Conservation (phyloP, 1,140 invertebrate species). For the Formica exsecta region DNA sequence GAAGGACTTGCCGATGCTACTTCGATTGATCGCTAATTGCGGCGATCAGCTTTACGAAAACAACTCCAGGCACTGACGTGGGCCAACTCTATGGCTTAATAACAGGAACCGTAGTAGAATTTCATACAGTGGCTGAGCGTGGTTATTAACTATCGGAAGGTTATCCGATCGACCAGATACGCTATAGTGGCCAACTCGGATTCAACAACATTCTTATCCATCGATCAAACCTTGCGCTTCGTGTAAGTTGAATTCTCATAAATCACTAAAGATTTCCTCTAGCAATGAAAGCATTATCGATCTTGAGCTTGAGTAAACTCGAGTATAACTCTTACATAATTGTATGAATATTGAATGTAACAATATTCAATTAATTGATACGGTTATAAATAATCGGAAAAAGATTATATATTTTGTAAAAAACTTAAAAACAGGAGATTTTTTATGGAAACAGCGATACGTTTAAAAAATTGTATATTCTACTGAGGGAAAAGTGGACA, state of each 20-base stretch:
- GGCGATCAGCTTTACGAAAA: constrained; percentile 79
- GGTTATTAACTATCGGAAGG: constrained; percentile 82
- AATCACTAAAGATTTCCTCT: constrained; percentile 39
- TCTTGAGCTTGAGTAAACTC: constrained; percentile 41
- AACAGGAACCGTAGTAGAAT: constrained; percentile 81
- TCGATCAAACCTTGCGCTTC: constrained; percentile 50
- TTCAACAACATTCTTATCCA: constrained; percentile 65
- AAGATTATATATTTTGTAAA: not conserved
- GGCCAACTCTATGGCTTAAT: constrained; percentile 77
- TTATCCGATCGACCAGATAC: constrained; percentile 73
- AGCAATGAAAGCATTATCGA: constrained; percentile 25
- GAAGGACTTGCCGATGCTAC: constrained; percentile 60
- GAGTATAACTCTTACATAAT: not conserved
- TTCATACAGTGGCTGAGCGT: constrained; percentile 78
- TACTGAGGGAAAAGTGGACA: not conserved
- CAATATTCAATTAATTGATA: constrained; percentile 22
- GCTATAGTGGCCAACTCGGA: constrained; percentile 56
- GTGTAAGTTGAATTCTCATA: constrained; percentile 25
- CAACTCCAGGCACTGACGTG: constrained; percentile 71
- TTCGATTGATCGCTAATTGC: constrained; percentile 83
- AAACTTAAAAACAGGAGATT: not conserved
- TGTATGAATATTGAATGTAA: not conserved
- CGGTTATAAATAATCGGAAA: not conserved
- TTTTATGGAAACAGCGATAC: not conserved
- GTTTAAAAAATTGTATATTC: not conserved